Base-by-base conservation (phyloP, 1,140 invertebrate genomes). In the Mycetomoellerius zeteki region DNA sequence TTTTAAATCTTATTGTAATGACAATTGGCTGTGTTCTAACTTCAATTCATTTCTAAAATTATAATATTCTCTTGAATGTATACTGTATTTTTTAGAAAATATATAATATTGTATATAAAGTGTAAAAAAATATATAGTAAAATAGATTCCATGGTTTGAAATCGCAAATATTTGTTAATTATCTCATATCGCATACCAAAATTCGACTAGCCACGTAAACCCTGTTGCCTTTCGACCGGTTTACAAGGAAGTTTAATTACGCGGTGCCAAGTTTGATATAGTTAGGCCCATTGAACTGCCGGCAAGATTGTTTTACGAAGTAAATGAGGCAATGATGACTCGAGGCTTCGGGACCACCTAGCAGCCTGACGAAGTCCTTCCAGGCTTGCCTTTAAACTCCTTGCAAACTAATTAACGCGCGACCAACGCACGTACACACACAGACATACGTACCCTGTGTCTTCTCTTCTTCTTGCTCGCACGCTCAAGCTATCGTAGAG, bases 281-380 rank as follows among this genome's bases (percentile, higher is more conserved):
- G 93, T 94, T 93, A 93, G 92, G 92, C 89, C 90, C 87, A 91
- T 93, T 91, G 93, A 94, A 91, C 93, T 93, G 88, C 88, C 86
- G 91, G 90, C 86, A 91, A 94, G 94, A 95, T 94, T 95, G 92
- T 94, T 94, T 94, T 94, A 93, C 92, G 88, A 93, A 94, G 92
- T 94, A 95, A 95, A 95, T 95, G 94, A 95, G 94, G 90, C 92
- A 94, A 95, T 94, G 93, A 95, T 95, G 94, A 95, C 94, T 95
- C 93, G 93, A 87, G 88, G 86, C 87, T 94, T 94, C 91, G 81
- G 89, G 93, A 94, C 94, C 94, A 94, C 94, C 94, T 92, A 91
- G 91, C 92, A 93, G 91, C 88, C 88, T 80, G 78, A 86, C 65
- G 54, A 80, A 86, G 75, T 86, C 82, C 73, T 89, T 76, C 71